These are phyloP conservation scores for Oligia fasciuncula DNA, from an alignment of 2,888 invertebrate genomes.

Conservation along the genomic window DNA sequence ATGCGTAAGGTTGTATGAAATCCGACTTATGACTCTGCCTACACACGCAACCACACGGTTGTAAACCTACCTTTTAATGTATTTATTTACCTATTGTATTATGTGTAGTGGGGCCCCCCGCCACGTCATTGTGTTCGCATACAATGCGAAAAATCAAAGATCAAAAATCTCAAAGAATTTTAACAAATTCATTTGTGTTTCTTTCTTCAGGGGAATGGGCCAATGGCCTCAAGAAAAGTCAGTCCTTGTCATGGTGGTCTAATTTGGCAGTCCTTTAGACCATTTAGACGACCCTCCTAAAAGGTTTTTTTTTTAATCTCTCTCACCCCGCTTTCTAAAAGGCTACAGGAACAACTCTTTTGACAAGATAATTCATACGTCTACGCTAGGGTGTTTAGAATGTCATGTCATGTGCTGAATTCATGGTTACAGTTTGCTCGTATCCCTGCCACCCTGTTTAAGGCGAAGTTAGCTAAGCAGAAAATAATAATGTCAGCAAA, in stretches of 20 bases:
- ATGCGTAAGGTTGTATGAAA: conserved; percentile 40
- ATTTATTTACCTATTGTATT: background rate
- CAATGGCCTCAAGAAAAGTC: too few species aligned
- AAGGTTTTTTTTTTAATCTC: background rate
- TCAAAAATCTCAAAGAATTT: conserved; percentile 6
- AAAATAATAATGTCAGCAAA: background rate
- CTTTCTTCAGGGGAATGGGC: background rate
- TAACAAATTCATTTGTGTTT: background rate
- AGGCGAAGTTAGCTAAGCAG: background rate
- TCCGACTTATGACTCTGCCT: conserved; percentile 13
- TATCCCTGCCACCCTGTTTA: background rate
- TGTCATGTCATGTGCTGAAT: too few species aligned
- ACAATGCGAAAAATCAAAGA: too few species aligned
- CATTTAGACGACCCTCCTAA: background rate
- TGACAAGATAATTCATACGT: background rate
- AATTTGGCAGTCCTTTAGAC: background rate
- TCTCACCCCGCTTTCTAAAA: too few species aligned
- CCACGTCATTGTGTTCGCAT: background rate
- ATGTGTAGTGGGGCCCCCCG: background rate
- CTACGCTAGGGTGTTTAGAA: too few species aligned
- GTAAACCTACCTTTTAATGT: background rate
- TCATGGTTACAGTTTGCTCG: too few species aligned
- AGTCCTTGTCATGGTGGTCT: background rate
- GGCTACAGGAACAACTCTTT: background rate
- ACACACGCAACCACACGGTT: conserved; percentile 20